These are phyloP conservation scores for Romanogobio albipinnatus DNA, from an alignment of 2,113 vertebrate species.

Conservation along the genomic window DNA sequence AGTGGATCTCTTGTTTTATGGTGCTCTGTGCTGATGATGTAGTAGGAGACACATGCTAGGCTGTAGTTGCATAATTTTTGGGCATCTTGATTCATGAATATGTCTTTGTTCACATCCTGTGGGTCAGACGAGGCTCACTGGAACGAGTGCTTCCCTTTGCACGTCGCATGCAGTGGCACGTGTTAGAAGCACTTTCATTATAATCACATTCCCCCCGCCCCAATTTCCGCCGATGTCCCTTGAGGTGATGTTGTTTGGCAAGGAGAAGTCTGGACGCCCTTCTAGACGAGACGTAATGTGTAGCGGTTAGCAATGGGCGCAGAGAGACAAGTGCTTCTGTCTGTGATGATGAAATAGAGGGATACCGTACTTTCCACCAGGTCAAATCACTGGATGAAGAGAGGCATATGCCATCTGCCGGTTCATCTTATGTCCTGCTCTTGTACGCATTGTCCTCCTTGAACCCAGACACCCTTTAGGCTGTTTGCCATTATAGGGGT, in stretches of 20 bases:
- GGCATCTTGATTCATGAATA: constrained; percentile 50
- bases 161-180: constrained; percentile 50
- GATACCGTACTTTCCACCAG: not conserved
- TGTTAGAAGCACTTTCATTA: constrained; percentile 21
- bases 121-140: constrained; percentile 32
- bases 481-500: not conserved
- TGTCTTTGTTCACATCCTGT: constrained; percentile 41
- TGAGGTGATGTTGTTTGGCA: constrained; percentile 17
- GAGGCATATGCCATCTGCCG: not conserved
- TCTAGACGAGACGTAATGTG: constrained; percentile 26
- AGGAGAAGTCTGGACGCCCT: not conserved
- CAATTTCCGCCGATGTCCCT: not conserved
- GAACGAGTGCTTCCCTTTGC: constrained; percentile 44
- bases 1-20: constrained; percentile 31
- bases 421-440: not conserved
- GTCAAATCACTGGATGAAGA: not conserved
- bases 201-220: not conserved
- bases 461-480: not conserved
- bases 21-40: constrained; percentile 16
- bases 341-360: not conserved
- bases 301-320: not conserved
- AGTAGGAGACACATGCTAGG: constrained; percentile 6
- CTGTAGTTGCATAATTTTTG: constrained; percentile 37
- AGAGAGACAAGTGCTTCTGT: constrained; percentile 1
- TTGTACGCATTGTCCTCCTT: not conserved